Conservation (phyloP, 2,113 vertebrate species). For the Notechis scutatus region DNA sequence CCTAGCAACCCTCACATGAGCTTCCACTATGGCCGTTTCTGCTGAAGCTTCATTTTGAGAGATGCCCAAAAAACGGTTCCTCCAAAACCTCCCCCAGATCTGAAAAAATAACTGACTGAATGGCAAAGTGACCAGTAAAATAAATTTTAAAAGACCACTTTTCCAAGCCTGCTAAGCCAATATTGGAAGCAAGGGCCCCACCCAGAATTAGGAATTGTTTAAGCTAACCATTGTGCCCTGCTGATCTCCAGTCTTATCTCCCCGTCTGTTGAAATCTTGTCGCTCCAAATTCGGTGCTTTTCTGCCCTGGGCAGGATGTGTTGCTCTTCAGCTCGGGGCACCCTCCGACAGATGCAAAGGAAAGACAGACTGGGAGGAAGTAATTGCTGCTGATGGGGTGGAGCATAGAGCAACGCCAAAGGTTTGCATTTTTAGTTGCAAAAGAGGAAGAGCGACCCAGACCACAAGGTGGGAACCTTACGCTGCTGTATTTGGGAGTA, state of each 20-base stretch:
- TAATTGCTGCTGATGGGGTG: background rate
- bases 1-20: background rate
- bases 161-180: background rate
- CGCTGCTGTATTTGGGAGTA: background rate
- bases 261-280: background rate
- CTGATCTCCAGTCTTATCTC: background rate
- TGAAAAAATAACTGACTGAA: background rate
- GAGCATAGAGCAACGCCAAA: background rate
- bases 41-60: background rate
- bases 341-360: background rate
- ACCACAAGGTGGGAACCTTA: background rate
- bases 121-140: background rate
- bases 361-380: background rate
- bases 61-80: background rate
- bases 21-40: background rate
- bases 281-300: background rate
- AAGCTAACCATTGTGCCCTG: conserved; percentile 17
- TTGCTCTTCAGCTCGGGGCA: background rate
- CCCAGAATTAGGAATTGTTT: background rate
- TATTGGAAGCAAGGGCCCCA: background rate
- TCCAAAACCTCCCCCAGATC: background rate
- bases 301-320: background rate
- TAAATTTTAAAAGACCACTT: background rate
- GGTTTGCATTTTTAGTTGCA: background rate
- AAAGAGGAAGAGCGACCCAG: background rate